Conservation (phyloP, 2,888 invertebrate genomes). For the Caenorhabditis sp. region DNA sequence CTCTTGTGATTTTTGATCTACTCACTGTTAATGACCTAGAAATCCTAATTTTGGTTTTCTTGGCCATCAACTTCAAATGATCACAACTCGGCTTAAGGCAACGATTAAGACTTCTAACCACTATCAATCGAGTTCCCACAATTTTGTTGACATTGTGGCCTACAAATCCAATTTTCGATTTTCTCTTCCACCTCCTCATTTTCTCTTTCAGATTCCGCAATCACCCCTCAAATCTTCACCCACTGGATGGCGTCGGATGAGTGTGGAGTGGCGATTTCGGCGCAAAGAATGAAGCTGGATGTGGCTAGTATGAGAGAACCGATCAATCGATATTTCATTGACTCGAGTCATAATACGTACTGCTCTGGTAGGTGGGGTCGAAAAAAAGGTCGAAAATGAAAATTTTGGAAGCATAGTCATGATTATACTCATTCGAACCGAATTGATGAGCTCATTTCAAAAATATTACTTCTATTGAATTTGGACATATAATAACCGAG, state of each 20-base stretch:
- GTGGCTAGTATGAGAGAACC: constrained; percentile 77
- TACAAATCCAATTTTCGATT: too few relatives aligned
- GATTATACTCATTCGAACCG: constrained; percentile 1
- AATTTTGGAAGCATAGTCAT: background rate
- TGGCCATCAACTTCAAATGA: too few relatives aligned
- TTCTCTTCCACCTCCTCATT: too few relatives aligned
- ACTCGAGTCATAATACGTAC: constrained; percentile 80
- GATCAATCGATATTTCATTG: constrained; percentile 78
- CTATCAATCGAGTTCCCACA: too few relatives aligned
- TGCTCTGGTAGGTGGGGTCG: constrained; percentile 64
- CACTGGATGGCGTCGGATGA: constrained; percentile 99
- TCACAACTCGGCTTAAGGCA: too few relatives aligned
- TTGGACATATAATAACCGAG: too few relatives aligned
- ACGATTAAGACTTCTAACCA: too few relatives aligned
- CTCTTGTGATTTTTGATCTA: too few relatives aligned
- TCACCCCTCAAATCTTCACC: constrained; percentile 95
- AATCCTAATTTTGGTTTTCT: too few relatives aligned
- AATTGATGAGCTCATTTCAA: background rate
- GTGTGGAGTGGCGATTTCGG: constrained; percentile 97
- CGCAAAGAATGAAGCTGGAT: constrained; percentile 86
- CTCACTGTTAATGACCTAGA: too few relatives aligned
- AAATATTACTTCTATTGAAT: background rate
- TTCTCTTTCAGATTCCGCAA: constrained; percentile 83
- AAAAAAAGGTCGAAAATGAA: too few relatives aligned
- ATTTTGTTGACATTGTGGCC: too few relatives aligned